Base-by-base conservation (phyloP, 2,113 vertebrate species). In the Oryzias curvinotus region DNA sequence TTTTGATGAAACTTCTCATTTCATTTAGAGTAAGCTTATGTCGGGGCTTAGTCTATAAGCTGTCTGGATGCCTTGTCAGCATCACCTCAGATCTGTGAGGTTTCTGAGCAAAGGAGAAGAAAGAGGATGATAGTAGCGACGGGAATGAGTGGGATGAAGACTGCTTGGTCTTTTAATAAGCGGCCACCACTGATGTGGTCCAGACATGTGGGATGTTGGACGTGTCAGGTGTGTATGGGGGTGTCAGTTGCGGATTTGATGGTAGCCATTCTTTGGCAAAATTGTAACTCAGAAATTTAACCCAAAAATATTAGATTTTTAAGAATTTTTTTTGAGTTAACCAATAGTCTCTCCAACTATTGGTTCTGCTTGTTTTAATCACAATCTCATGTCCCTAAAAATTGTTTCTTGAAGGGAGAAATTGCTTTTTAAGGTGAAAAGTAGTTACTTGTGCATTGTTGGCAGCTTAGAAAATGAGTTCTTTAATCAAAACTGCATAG, bases 31-130 rank as follows among this genome's bases (percentile, higher is more conserved):
- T 45, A 41, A 68, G 57, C 47, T 7, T 21, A 8, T 26, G 76
- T 57, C 42, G 5, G 44, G 19, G 50, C 63, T 79, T 71, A 82
- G 72, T 64, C 65, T 14, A 21, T 84, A 78, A 82, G 77, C 74
- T 54, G 58, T 4, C 2, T 2, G 25, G 50, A 62, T 62, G 78
- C 73, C 41, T 76, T 8, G 57, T 82, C 78, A 85, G 80, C 81
- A 77, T 56, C 51, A 18, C 54, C 73, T 58, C 62, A 17, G 57
- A 54, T 59, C 26, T n/a, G 42, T 14, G 51, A 7, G 57, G 30
- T 52, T 62, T 52, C 30, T 41, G 15, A 54, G 45, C 12, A 64
- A 46, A 45, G 16, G 51, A 51, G 71, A 44, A 17, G 50, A 28
- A 28, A 8, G 67, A 47, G 5, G 68, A 52, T 6, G 77, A 59